Evolutionary conservation across 1,140 invertebrate genomes (phyloP), one percentile per base, ranked within the genome.

Genomic region (Nasonia vitripennis): DNA sequence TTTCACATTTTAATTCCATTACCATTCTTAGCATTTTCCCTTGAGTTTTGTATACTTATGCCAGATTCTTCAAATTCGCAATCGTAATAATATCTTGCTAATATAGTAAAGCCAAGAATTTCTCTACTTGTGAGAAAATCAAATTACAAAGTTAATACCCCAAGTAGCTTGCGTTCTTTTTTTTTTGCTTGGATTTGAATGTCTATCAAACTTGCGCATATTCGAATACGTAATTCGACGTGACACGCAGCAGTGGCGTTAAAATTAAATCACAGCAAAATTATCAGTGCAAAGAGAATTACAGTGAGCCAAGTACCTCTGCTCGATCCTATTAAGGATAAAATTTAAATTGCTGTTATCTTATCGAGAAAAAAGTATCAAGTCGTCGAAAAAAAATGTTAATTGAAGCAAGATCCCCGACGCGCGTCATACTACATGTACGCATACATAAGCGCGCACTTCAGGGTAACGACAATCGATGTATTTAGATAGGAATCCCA

Each of bases 391-490:
- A 62, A n/a, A 62, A 62, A 17, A 62, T 62, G 55, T 62, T 62
- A 62, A 62, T 62, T 62, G 55, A 62, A 62, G 55, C 17, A n/a
- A 62, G 20, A 62, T 20, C 55, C 55, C 17, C 55, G 55, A 20
- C 14, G 17, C 55, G 17, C 55, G 55, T n/a, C n/a, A 62, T 2
- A n/a, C 55, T 20, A 20, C 34, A 3, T 62, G n/a, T 62, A n/a
- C 20, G 12, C 10, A 45, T 45, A 45, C 9, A 45, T 45, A 45
- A 45, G 10, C 67, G n/a, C 17, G 27, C 68, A 71, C 68, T 71
- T 14, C 10, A 37, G n/a, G 67, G 41, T 81, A 77, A 83, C 81
- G 81, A 41, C 75, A 83, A 83, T 83, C 70, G 80, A 74, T 37
- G 73, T 37, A 75, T 75, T 75, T 75, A 41, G 7, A 75, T 10